Evolutionary conservation across 37 sponge, comb jelly and placozoan genomes (phyloP), one percentile per base, ranked within the genome.

Genomic region (Tethya wilhelma): DNA sequence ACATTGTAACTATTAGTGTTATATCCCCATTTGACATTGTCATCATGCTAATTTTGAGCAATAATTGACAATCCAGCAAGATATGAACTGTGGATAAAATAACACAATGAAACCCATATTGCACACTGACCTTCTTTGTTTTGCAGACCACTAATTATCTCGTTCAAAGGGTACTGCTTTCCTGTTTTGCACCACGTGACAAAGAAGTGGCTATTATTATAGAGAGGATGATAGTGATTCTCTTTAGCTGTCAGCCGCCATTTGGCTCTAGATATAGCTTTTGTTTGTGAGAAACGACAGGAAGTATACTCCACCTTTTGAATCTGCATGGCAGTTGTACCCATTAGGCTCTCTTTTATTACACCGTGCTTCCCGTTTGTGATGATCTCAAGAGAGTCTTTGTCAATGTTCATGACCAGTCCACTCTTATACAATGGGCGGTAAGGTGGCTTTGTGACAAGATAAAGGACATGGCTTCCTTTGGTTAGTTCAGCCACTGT

Each of bases 201-300:
- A 64, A 82, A 82, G 53, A 44, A 44, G 38, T 82, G 82, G 56
- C 82, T 82, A 53, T 82, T 82, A n/a, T 82, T 82, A 14, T 28
- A 73, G 2, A 82, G 64, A 82, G 64, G 7, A 40, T 73, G 64
- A 33, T 82, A 82, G 25, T 69, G 73, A 4, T 73, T 43, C 49
- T 82, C 82, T 2, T 38, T 23, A 45, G 14, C 12, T 33, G 44
- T 22, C 34, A 73, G 49, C 45, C 82, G 30, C 64, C 49, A 9
- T 44, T 31, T 29, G 0, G 82, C 82, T 19, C 82, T 59, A 28
- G 31, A 32, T n/a, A 82, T 53, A 1, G 74, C 74, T 2, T 82
- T 37, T n/a, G 32, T 62, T 70, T 22, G 34, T 0, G 71, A 69
- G 43, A 39, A 80, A 20, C 58, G 30, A 23, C 81, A 59, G 2